phyloP scores from a whole-genome alignment of 2,888 invertebrate species.

The Netelia melanura region DNA sequence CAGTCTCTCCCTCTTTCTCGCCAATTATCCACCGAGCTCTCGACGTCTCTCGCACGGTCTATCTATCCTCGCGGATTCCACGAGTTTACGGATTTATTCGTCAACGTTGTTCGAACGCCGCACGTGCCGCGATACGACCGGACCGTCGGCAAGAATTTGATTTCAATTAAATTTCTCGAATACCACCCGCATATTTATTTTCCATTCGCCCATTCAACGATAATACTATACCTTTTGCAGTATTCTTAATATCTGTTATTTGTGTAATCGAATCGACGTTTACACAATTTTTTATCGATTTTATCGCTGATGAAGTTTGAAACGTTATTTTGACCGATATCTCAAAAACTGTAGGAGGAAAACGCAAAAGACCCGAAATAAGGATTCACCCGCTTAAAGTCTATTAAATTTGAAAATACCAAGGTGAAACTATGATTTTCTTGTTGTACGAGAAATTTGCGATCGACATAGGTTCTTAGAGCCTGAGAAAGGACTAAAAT shows the following conservation, averaged over 20 bases:
- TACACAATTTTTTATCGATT: too few species aligned
- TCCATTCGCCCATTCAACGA: not conserved
- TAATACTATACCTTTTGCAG: not conserved
- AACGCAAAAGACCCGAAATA: too few species aligned
- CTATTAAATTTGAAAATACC: too few species aligned
- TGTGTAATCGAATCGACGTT: too few species aligned
- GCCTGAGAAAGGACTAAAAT: too few species aligned
- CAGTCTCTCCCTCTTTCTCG: constrained; percentile 62
- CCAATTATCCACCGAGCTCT: constrained; percentile 78
- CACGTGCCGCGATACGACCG: constrained; percentile 69
- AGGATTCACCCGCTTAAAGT: too few species aligned
- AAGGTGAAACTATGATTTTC: too few species aligned
- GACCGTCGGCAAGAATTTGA: constrained; percentile 25
- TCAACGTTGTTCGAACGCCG: constrained; percentile 72
- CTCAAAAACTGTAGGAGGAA: too few species aligned
- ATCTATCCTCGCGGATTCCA: constrained; percentile 68
- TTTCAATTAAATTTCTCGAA: constrained; percentile 12
- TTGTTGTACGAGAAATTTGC: too few species aligned
- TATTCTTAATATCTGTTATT: not conserved
- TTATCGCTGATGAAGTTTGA: too few species aligned
- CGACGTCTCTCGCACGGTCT: constrained; percentile 30
- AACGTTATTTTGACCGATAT: too few species aligned
- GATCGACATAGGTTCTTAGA: too few species aligned
- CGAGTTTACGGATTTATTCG: constrained; percentile 77
- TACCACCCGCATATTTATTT: not conserved